Evolutionary conservation across 2,888 invertebrate genomes (phyloP).

Genomic region (Agapostemon virescens): DNA sequence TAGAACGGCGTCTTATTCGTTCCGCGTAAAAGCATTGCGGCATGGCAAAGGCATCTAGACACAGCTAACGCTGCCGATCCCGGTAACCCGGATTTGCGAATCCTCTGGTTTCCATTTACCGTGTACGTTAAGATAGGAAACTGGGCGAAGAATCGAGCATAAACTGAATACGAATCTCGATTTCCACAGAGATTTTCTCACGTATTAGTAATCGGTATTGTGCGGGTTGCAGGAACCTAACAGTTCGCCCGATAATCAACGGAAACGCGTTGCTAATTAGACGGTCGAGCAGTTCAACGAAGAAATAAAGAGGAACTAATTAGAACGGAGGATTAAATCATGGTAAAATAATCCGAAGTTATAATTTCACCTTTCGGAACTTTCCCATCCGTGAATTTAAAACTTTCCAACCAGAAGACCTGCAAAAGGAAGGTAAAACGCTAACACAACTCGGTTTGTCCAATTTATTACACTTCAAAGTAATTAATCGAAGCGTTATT

Average conservation of each 20-base stretch:
- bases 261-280: not conserved
- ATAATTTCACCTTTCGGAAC: not conserved
- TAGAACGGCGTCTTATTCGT: not conserved
- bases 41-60: not conserved
- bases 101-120: too few species aligned
- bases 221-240: not conserved
- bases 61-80: not conserved
- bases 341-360: not conserved
- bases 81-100: conserved; percentile 10
- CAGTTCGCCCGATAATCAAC: conserved; percentile 17
- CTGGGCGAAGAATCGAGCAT: not conserved
- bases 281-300: not conserved
- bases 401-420: not conserved
- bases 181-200: conserved; percentile 2
- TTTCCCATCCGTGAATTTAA: not conserved
- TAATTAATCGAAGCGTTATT: not conserved
- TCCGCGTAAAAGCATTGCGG: not conserved
- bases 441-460: conserved; percentile 1
- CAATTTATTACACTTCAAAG: conserved; percentile 38
- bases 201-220: not conserved
- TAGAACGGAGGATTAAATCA: conserved; percentile 7
- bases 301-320: not conserved
- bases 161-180: not conserved
- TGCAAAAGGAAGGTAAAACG: not conserved
- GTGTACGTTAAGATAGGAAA: not conserved